These are phyloP conservation scores for Caenorhabditis brenneri DNA, from an alignment of 1,140 invertebrate genomes.

Conservation along the genomic window DNA sequence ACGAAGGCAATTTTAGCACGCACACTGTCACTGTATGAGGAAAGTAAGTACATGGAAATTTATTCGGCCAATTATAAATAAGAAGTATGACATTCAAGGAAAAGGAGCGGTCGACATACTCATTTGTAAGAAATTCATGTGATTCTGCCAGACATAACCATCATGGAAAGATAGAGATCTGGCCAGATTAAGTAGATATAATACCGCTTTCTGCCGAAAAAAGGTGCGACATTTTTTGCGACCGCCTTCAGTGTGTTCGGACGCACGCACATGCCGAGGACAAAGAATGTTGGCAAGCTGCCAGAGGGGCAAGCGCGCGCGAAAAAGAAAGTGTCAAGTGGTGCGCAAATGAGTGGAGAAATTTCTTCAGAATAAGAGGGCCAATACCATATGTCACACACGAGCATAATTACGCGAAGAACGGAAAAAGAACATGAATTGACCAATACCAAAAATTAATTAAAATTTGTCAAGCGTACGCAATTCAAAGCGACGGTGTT, in stretches of 20 bases:
- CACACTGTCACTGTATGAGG: neutral
- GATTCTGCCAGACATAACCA: neutral
- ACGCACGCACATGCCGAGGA: neutral
- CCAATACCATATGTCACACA: no score
- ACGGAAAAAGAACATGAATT: no score
- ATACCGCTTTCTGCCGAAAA: neutral
- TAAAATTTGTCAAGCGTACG: no score
- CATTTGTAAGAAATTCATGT: neutral
- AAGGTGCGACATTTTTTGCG: neutral
- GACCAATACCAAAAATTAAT: no score
- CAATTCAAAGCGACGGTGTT: no score
- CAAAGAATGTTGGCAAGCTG: slow-evolving; percentile 20
- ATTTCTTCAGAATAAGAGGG: neutral
- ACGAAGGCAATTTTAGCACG: neutral
- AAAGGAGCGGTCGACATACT: neutral
- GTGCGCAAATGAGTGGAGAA: neutral
- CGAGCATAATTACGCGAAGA: no score
- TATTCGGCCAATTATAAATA: neutral
- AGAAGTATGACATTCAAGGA: neutral
- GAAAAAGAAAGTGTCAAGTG: slow-evolving; percentile 38
- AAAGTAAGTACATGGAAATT: neutral
- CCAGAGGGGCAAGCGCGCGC: neutral
- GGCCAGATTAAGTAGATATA: no score
- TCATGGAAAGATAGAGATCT: neutral
- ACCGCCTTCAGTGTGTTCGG: slow-evolving; percentile 9